phyloP scores from a whole-genome alignment of 2,113 vertebrate genomes.

The Phrynosoma blainvillii region DNA sequence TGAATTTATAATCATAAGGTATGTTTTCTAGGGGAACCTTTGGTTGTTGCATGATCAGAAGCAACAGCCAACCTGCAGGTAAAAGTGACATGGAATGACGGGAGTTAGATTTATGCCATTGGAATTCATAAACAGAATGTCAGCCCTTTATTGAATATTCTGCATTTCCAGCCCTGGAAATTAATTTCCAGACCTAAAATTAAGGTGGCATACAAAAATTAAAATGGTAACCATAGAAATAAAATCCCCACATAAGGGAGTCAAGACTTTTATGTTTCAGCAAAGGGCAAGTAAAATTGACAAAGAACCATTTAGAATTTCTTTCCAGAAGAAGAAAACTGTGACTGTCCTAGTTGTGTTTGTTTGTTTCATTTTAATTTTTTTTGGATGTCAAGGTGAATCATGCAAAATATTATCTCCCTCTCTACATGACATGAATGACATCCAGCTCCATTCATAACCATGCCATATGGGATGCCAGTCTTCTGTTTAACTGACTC shows the following conservation, averaged over 20 bases:
- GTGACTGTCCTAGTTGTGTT: background rate
- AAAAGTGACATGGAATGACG: too few relatives aligned
- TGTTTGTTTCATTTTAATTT: background rate
- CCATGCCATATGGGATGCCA: conserved; percentile 35
- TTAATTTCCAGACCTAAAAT: too few relatives aligned
- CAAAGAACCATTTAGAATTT: background rate
- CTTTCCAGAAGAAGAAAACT: background rate
- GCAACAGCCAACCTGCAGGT: too few relatives aligned
- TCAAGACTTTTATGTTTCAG: background rate
- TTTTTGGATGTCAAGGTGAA: background rate
- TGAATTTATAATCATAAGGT: too few relatives aligned
- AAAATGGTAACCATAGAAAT: background rate
- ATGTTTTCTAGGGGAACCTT: too few relatives aligned
- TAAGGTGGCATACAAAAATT: background rate
- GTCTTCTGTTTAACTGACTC: conserved; percentile 38
- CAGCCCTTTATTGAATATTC: too few relatives aligned
- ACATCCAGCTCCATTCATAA: conserved; percentile 36
- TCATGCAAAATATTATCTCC: conserved; percentile 14
- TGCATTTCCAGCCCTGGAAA: too few relatives aligned
- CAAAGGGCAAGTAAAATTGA: background rate
- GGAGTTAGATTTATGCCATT: too few relatives aligned
- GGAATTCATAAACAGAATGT: too few relatives aligned
- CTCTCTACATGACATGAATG: conserved; percentile 23
- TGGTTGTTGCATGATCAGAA: too few relatives aligned
- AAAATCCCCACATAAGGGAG: background rate